These are phyloP conservation scores for Papilio glaucus DNA, from an alignment of 1,140 invertebrate genomes.

Conservation along the genomic window DNA sequence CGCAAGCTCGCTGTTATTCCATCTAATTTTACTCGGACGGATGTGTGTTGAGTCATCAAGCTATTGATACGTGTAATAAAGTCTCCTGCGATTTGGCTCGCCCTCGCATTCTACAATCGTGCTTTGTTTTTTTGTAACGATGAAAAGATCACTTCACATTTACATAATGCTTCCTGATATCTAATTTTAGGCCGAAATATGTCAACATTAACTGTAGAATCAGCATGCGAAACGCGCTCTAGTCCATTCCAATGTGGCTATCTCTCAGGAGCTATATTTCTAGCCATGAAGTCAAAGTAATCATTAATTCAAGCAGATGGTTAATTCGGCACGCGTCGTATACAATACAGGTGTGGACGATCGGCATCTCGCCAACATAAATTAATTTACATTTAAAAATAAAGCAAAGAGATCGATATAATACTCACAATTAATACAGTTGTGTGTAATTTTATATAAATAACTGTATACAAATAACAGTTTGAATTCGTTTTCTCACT, in stretches of 20 bases:
- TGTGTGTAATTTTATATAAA: not conserved
- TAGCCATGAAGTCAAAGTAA: not conserved
- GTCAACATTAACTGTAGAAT: too few species aligned
- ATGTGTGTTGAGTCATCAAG: constrained; percentile 52
- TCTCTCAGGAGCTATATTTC: too few species aligned
- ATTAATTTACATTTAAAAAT: not conserved
- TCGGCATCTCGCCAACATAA: constrained; percentile 16
- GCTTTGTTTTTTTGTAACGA: constrained; percentile 28
- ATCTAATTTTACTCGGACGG: constrained; percentile 54
- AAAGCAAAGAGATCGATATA: not conserved
- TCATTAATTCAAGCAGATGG: not conserved
- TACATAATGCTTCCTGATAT: constrained; percentile 25
- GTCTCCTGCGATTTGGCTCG: constrained; percentile 39
- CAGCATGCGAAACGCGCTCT: too few species aligned
- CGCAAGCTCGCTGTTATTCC: constrained; percentile 43
- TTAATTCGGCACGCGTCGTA: not conserved
- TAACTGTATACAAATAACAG: too few species aligned
- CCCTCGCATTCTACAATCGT: constrained; percentile 24
- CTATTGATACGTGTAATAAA: constrained; percentile 58
- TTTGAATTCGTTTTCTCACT: too few species aligned
- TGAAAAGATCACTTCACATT: constrained; percentile 33
- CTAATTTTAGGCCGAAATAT: too few species aligned
- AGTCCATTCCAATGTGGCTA: not conserved
- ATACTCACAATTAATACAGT: not conserved
- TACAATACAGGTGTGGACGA: not conserved